Evolutionary conservation across 2,113 vertebrate genomes (phyloP).

Genomic region (Nycticebus coucang): DNA sequence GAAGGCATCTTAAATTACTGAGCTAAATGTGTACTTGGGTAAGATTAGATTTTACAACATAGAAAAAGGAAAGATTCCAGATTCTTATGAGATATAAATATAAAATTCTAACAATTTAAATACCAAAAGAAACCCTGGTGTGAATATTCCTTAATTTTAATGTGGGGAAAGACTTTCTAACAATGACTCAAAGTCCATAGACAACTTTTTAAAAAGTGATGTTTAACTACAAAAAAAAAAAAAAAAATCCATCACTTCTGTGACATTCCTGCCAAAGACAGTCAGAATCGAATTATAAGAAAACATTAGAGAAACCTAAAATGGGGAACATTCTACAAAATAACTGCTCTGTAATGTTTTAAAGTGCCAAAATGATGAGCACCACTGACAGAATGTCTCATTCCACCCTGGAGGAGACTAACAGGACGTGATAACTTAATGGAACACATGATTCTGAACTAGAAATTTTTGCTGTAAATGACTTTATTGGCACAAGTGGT

Average conservation of each 20-base stretch:
- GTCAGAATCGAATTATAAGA: constrained; percentile 1
- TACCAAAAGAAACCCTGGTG: neutral
- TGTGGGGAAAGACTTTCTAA: neutral
- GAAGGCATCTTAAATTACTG: neutral
- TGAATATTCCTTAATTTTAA: neutral
- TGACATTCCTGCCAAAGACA: neutral
- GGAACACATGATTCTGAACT: neutral
- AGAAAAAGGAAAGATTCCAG: neutral
- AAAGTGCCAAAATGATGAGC: neutral
- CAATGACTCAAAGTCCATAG: neutral
- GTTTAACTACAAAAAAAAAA: constrained; percentile 11
- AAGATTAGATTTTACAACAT: constrained; percentile 8
- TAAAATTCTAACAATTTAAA: constrained; percentile 3
- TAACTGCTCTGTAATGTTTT: neutral
- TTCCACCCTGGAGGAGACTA: neutral
- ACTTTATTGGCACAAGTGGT: neutral
- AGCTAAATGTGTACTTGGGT: neutral
- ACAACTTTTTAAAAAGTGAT: neutral
- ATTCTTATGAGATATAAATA: neutral
- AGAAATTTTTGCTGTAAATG: neutral
- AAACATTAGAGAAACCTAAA: constrained; percentile 28
- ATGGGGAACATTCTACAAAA: neutral
- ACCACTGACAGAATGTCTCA: neutral
- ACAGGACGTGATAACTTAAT: neutral
- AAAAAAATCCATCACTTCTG: neutral